Percentiles rank a stretch among this genome's conserved stretches.
phyloP scores from a whole-genome alignment of 2,797 vertebrate genomes.

The Atherinosoma microstoma region DNA sequence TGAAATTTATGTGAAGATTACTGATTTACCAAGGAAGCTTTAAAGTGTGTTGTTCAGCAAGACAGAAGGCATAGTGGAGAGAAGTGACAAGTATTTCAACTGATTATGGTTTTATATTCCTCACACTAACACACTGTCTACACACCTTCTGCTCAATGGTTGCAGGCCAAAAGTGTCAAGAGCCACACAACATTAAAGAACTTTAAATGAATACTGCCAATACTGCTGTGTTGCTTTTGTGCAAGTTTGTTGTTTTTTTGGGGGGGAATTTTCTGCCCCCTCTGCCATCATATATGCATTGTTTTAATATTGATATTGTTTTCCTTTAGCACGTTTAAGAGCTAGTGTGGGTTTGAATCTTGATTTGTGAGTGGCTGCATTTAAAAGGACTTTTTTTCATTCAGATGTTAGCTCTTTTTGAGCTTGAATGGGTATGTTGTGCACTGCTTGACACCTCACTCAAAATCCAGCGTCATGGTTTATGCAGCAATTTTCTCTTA shows the following conservation, averaged over 20 bases:
- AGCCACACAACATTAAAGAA: not conserved
- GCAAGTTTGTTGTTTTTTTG: not conserved
- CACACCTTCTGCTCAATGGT: not conserved
- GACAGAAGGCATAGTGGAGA: no score
- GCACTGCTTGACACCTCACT: slow-evolving; percentile 50
- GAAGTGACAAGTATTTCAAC: no score
- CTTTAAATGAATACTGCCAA: no score
- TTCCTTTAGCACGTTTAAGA: slow-evolving; percentile 42
- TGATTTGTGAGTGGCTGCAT: slow-evolving; percentile 37
- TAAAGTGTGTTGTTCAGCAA: not conserved
- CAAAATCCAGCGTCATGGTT: slow-evolving; percentile 66
- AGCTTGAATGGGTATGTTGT: slow-evolving; percentile 30
- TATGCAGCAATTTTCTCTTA: slow-evolving; percentile 57
- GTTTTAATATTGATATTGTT: slow-evolving; percentile 65
- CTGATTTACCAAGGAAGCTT: not conserved
- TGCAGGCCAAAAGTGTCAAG: not conserved
- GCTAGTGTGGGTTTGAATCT: slow-evolving; percentile 42
- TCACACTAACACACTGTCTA: not conserved
- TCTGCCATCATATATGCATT: slow-evolving; percentile 23
- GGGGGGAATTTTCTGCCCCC: not conserved
- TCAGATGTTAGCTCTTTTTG: slow-evolving; percentile 44
- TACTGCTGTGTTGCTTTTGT: not conserved
- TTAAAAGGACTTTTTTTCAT: slow-evolving; percentile 31
- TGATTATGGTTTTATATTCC: not conserved
- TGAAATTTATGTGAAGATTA: not conserved